Evolutionary conservation across 92 coral and sea anemone genomes (phyloP).

Genomic region (Siderastrea siderea): DNA sequence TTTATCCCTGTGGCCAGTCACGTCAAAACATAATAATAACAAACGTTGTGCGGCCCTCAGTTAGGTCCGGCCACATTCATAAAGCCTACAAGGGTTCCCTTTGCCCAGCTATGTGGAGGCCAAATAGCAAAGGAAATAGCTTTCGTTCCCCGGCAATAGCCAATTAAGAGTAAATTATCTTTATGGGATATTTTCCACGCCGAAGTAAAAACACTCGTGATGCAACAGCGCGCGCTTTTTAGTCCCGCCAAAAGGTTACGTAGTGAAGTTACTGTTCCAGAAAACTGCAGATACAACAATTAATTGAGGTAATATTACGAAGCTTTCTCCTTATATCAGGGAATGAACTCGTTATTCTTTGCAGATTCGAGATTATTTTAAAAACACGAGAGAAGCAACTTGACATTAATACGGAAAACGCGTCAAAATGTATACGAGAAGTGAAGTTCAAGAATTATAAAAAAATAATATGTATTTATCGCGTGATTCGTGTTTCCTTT

Average conservation of each 20-base stretch:
- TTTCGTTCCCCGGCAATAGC: background rate
- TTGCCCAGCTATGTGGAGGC: background rate
- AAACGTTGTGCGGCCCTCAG: constrained; percentile 11
- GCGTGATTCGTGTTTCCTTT: background rate
- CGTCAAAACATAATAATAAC: background rate
- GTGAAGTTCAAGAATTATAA: background rate
- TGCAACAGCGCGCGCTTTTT: background rate
- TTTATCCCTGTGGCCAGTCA: background rate
- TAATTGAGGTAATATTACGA: too few species aligned
- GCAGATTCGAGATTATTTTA: background rate
- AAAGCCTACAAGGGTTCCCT: background rate
- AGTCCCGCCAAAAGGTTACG: background rate
- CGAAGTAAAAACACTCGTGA: background rate
- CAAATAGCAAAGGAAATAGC: constrained; percentile 1
- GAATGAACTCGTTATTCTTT: too few species aligned
- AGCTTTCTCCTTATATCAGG: too few species aligned
- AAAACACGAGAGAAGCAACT: background rate
- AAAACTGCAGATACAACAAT: background rate
- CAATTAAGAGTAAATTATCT: background rate
- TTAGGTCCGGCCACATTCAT: too few species aligned
- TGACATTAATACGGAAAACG: background rate
- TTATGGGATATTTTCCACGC: background rate
- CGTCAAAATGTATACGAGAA: background rate
- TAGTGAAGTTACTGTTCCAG: background rate
- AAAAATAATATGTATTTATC: background rate